phyloP scores from a whole-genome alignment of 2,113 vertebrate species.

The Corythoichthys intestinalis region DNA sequence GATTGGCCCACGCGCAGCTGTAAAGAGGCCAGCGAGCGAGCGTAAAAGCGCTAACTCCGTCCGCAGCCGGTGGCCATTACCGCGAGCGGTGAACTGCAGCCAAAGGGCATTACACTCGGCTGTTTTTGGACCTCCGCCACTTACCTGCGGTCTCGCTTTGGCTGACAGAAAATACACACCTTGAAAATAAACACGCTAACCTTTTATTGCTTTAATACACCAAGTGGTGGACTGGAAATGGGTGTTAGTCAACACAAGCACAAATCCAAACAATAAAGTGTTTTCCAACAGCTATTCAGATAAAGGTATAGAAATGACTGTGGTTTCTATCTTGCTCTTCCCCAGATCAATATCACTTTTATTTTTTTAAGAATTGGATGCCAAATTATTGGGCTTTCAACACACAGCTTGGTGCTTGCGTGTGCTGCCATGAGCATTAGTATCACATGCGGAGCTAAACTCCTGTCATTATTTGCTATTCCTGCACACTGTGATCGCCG shows the following conservation, averaged over 20 bases:
- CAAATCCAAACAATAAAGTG: not conserved
- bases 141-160: conserved; percentile 5
- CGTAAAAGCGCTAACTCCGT: conserved; percentile 9
- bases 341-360: not conserved
- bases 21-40: conserved; percentile 24
- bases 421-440: not conserved
- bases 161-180: not conserved
- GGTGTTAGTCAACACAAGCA: not conserved
- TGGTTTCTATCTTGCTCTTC: not conserved
- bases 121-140: conserved; percentile 7
- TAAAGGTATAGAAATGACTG: too few species aligned
- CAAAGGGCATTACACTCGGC: conserved; percentile 15
- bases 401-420: not conserved
- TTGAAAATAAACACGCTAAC: not conserved
- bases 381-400: not conserved
- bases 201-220: not conserved
- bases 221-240: not conserved
- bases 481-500: not conserved
- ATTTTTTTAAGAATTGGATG: not conserved
- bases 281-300: not conserved
- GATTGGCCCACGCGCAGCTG: conserved; percentile 28
- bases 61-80: conserved; percentile 27
- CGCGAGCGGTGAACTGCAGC: conserved; percentile 13
- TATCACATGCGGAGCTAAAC: not conserved
- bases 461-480: not conserved